Evolutionary conservation across 2,888 invertebrate species (phyloP).

Genomic region (Erynnis tages): DNA sequence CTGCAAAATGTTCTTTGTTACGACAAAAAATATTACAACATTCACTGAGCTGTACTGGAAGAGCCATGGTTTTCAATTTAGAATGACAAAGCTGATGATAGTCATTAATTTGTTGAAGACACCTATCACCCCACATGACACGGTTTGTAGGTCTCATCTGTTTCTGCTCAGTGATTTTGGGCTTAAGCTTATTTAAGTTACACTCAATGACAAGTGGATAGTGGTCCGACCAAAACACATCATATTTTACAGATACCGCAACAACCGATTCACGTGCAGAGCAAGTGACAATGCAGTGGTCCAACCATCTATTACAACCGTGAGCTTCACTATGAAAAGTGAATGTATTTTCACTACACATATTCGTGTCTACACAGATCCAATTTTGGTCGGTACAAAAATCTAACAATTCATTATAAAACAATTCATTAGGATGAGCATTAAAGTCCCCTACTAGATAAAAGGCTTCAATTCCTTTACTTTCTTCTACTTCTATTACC

Average conservation of each 20-base stretch:
- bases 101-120: background rate
- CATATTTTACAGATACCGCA: conserved; percentile 14
- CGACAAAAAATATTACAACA: conserved; percentile 6
- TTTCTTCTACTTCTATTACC: conserved; percentile 9
- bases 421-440: conserved; percentile 1
- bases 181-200: conserved; percentile 11
- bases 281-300: conserved; percentile 25
- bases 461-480: conserved; percentile 8
- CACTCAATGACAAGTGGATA: conserved; percentile 21
- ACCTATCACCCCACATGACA: background rate
- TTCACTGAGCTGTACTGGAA: background rate
- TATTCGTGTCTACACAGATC: background rate
- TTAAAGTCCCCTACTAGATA: conserved; percentile 4
- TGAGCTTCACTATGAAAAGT: conserved; percentile 24
- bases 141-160: background rate
- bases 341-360: conserved; percentile 12
- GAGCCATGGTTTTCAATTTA: background rate
- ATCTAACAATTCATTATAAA: conserved; percentile 1
- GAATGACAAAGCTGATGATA: conserved; percentile 2
- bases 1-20: background rate
- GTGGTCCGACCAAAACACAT: conserved; percentile 30
- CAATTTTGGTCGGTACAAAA: background rate
- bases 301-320: conserved; percentile 27
- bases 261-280: conserved; percentile 6
- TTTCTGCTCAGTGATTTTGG: background rate